Conservation (phyloP, 2,113 vertebrate genomes). For the Delphinapterus leucas region DNA sequence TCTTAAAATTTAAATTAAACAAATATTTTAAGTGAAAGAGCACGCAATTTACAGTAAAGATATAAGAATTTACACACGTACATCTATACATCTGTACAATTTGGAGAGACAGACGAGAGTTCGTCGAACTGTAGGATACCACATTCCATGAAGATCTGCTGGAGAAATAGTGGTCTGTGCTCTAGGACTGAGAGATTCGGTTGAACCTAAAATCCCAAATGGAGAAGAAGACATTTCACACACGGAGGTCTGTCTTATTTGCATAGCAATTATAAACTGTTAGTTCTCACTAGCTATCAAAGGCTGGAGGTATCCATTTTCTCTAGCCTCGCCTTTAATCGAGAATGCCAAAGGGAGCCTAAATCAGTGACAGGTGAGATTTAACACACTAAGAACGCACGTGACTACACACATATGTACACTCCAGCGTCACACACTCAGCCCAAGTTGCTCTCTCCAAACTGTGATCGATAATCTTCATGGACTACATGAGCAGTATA, state of each 20-base stretch:
- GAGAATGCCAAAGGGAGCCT: not conserved
- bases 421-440: not conserved
- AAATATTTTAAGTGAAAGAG: not conserved
- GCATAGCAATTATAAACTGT: not conserved
- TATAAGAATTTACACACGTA: conserved; percentile 79
- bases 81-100: conserved; percentile 98
- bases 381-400: not conserved
- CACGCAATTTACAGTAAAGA: conserved; percentile 28
- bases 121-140: conserved; percentile 97
- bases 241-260: not conserved
- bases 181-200: conserved; percentile 84
- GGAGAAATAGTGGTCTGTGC: conserved; percentile 90
- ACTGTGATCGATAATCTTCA: not conserved
- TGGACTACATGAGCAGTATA: not conserved
- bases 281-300: not conserved
- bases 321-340: not conserved
- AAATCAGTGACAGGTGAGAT: not conserved
- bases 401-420: not conserved
- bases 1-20: conserved; percentile 34
- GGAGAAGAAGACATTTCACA: conserved; percentile 43
- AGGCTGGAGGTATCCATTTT: not conserved
- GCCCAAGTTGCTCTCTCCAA: not conserved
- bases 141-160: conserved; percentile 99
- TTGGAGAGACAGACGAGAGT: conserved; percentile 98
- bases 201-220: conserved; percentile 80